Evolutionary conservation across 2,797 vertebrate genomes (phyloP).

Genomic region (Cirrhinus molitorella): DNA sequence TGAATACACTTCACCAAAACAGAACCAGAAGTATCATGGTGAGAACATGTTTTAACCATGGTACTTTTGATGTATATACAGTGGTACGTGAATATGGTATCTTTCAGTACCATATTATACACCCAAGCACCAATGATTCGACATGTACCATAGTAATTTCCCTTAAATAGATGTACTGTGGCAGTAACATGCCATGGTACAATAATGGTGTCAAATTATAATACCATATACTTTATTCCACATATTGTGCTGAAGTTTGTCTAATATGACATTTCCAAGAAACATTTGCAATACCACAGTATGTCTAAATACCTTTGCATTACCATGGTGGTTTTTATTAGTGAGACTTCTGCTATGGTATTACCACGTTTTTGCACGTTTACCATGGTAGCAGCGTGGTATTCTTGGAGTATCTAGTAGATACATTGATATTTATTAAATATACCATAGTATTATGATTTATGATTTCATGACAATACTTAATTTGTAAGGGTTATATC

Average conservation of each 20-base stretch:
- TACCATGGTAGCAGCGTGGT: not conserved
- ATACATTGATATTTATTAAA: not conserved
- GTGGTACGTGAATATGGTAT: not conserved
- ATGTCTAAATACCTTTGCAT: not conserved
- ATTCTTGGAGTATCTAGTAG: not conserved
- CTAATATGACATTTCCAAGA: not conserved
- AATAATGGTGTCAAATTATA: not conserved
- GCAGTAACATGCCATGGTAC: not conserved
- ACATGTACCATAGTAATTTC: not conserved
- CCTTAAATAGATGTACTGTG: not conserved
- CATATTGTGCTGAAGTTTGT: not conserved
- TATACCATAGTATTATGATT: not conserved
- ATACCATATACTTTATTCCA: not conserved
- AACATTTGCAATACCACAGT: not conserved
- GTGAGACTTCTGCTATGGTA: not conserved
- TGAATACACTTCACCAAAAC: not conserved
- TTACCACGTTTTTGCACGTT: not conserved
- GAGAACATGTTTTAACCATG: not conserved
- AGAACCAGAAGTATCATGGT: not conserved
- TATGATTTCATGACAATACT: not conserved
- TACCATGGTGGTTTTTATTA: not conserved
- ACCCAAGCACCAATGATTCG: not conserved
- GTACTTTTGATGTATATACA: not conserved
- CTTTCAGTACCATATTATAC: not conserved
- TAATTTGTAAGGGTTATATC: not conserved